phyloP scores from a whole-genome alignment of 2,888 invertebrate genomes.

The Labia minor region DNA sequence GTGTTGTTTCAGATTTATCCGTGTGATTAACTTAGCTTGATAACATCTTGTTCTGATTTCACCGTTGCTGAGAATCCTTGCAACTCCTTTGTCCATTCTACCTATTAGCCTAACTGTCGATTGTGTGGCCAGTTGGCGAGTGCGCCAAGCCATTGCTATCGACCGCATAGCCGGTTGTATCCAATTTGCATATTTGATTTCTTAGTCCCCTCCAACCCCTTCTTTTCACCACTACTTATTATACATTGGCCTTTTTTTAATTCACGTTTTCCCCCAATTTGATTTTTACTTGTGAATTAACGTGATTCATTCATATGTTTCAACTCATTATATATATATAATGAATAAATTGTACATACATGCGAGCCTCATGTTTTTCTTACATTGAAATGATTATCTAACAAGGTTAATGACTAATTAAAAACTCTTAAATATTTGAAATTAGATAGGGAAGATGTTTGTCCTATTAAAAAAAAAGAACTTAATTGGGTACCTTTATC shows the following conservation, averaged over 20 bases:
- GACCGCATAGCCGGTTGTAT: not conserved
- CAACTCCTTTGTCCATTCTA: no score
- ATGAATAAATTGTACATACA: not conserved
- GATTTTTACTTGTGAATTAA: constrained; percentile 3
- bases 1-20: not conserved
- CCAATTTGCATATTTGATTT: constrained; percentile 5
- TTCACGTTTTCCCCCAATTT: not conserved
- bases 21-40: not conserved
- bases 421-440: no score
- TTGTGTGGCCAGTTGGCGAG: not conserved
- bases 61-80: no score
- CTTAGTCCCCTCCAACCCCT: not conserved
- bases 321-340: not conserved
- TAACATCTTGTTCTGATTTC: no score
- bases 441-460: not conserved
- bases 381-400: not conserved
- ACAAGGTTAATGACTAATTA: no score
- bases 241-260: not conserved
- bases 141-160: not conserved
- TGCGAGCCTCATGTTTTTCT: not conserved
- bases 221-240: not conserved
- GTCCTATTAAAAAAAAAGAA: not conserved
- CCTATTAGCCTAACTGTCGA: no score
- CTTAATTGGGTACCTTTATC: not conserved
- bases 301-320: not conserved